Evolutionary conservation across 1,140 invertebrate genomes (phyloP).

Genomic region (Drosophila tropicalis): DNA sequence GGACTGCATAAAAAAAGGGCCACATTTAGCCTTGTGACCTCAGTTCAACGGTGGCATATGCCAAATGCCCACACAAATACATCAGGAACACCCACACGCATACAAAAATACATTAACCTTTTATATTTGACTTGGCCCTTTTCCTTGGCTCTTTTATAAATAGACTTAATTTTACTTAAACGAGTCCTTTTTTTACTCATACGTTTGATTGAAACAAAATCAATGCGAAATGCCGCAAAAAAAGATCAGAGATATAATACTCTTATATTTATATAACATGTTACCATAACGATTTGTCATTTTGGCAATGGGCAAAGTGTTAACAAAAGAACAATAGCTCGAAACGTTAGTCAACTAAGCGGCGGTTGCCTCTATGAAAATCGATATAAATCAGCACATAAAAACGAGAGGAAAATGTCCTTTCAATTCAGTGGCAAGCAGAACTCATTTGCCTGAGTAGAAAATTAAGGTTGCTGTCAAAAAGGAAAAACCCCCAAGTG

Average conservation of each 20-base stretch:
- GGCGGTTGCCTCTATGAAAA: slow-evolving; percentile 15
- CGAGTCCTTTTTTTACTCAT: not conserved
- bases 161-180: slow-evolving; percentile 18
- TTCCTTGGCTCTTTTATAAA: slow-evolving; percentile 20
- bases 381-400: slow-evolving; percentile 36
- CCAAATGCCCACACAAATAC: slow-evolving; percentile 26
- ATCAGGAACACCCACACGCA: not conserved
- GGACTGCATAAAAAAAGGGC: not conserved
- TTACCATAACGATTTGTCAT: slow-evolving; percentile 52
- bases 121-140: slow-evolving; percentile 17
- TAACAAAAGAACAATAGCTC: slow-evolving; percentile 50
- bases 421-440: slow-evolving; percentile 46
- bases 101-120: slow-evolving; percentile 47
- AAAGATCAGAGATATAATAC: slow-evolving; percentile 9
- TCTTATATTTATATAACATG: slow-evolving; percentile 47
- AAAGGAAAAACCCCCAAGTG: slow-evolving; percentile 7
- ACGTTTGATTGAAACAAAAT: slow-evolving; percentile 1
- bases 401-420: slow-evolving; percentile 26
- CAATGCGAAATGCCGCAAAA: not conserved
- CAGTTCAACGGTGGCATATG: slow-evolving; percentile 46
- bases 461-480: slow-evolving; percentile 50
- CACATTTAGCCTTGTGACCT: slow-evolving; percentile 49
- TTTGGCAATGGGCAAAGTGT: slow-evolving; percentile 30
- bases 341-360: slow-evolving; percentile 11
- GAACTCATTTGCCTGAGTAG: slow-evolving; percentile 54